Conservation (phyloP, 2,113 vertebrate genomes). For the Trogon melanurus region DNA sequence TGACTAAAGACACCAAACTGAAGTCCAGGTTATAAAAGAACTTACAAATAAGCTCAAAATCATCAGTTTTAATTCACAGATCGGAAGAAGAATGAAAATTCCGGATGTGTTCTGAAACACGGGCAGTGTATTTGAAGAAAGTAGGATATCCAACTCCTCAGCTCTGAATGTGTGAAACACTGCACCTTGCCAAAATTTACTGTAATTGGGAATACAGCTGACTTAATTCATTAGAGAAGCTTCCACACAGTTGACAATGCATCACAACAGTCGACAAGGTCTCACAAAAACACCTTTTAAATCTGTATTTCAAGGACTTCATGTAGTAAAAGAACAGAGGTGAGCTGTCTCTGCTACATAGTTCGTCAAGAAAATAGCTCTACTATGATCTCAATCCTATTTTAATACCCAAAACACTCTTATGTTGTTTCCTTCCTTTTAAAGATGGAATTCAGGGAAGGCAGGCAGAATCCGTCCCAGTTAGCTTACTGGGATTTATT, state of each 20-base stretch:
- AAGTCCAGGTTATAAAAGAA: neutral
- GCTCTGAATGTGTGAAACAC: neutral
- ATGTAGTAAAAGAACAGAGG: neutral
- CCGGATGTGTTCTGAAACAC: neutral
- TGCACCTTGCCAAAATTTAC: neutral
- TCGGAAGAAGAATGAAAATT: neutral
- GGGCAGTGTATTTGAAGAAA: neutral
- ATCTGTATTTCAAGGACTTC: neutral
- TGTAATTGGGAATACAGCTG: neutral
- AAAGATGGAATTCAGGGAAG: constrained; percentile 35
- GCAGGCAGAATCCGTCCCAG: constrained; percentile 13
- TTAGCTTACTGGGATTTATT: constrained; percentile 26
- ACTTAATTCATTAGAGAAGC: neutral
- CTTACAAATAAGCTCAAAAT: neutral
- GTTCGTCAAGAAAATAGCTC: neutral
- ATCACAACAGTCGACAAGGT: neutral
- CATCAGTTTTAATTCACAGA: neutral
- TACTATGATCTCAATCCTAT: neutral
- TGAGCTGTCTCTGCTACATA: neutral
- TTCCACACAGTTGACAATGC: neutral
- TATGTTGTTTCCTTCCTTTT: constrained; percentile 62
- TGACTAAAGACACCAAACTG: neutral
- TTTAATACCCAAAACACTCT: neutral
- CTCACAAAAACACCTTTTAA: neutral
- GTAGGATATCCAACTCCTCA: neutral